Evolutionary conservation across 2,113 vertebrate genomes (phyloP).

Genomic region (Nothocercus julius): DNA sequence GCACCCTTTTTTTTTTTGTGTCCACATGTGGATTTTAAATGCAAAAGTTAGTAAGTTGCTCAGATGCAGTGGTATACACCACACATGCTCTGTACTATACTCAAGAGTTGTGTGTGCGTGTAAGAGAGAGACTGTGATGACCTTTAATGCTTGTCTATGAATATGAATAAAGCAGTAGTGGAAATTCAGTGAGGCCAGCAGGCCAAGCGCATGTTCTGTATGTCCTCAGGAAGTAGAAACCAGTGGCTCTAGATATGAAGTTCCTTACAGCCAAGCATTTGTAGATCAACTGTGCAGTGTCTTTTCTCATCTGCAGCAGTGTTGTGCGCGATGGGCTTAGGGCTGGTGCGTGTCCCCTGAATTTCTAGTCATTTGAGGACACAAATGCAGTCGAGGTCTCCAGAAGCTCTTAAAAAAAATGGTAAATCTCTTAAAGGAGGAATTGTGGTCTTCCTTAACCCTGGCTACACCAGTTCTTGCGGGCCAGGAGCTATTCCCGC

Average conservation of each 20-base stretch:
- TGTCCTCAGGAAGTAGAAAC: not conserved
- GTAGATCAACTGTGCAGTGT: not conserved
- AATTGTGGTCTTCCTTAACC: not conserved
- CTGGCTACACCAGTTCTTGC: rapidly evolving
- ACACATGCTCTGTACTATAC: not conserved
- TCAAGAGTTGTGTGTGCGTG: not conserved
- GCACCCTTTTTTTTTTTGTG: not conserved
- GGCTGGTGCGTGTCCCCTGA: not conserved
- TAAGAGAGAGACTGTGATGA: not conserved
- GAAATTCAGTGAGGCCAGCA: not conserved
- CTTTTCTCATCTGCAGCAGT: not conserved
- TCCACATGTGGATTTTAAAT: not conserved
- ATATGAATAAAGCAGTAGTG: not conserved
- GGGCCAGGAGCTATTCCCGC: rapidly evolving
- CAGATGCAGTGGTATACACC: not conserved
- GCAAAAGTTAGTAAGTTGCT: not conserved
- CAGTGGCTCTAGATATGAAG: not conserved
- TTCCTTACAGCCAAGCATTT: not conserved
- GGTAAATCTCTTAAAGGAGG: not conserved
- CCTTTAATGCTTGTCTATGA: not conserved
- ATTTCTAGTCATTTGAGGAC: not conserved
- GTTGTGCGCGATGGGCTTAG: not conserved
- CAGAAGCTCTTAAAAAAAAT: not conserved
- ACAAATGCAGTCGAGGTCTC: not conserved
- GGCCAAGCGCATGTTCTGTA: not conserved